Percentiles rank a stretch among this genome's conserved stretches.
These are phyloP conservation scores for Cladorhizidae sp. DNA, from an alignment of 37 sponge, comb jelly and placozoan species.

Conservation along the genomic window DNA sequence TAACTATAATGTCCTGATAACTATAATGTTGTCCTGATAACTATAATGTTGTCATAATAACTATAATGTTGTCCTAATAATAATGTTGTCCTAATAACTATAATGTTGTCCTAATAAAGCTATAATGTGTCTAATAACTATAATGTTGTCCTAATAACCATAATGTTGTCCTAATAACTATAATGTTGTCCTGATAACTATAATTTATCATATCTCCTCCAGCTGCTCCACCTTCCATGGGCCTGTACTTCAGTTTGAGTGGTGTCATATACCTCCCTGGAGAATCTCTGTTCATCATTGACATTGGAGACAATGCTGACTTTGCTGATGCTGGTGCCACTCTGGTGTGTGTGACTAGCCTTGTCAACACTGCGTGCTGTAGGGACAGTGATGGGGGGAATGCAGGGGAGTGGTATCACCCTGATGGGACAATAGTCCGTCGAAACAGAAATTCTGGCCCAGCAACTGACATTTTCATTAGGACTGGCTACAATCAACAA, in stretches of 20 bases:
- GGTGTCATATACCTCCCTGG: background rate
- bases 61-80: too few species aligned
- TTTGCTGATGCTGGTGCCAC: background rate
- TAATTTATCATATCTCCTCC: too few species aligned
- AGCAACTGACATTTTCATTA: background rate
- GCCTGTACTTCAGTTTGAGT: background rate
- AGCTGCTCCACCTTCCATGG: background rate
- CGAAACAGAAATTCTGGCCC: background rate
- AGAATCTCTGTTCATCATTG: background rate
- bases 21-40: too few species aligned
- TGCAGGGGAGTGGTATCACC: background rate
- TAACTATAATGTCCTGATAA: too few species aligned
- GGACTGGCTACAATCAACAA: background rate
- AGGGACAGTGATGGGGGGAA: background rate
- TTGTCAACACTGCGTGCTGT: constrained; percentile 11
- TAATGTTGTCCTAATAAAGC: too few species aligned
- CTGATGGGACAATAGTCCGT: constrained; percentile 9
- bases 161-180: too few species aligned
- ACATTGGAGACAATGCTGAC: constrained; percentile 3
- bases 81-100: too few species aligned
- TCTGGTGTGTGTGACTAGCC: background rate
- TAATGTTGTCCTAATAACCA: too few species aligned
- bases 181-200: too few species aligned
- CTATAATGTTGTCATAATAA: too few species aligned
- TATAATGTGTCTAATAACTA: too few species aligned